phyloP scores from a whole-genome alignment of 2,888 invertebrate genomes.

The Campoplex nolae region DNA sequence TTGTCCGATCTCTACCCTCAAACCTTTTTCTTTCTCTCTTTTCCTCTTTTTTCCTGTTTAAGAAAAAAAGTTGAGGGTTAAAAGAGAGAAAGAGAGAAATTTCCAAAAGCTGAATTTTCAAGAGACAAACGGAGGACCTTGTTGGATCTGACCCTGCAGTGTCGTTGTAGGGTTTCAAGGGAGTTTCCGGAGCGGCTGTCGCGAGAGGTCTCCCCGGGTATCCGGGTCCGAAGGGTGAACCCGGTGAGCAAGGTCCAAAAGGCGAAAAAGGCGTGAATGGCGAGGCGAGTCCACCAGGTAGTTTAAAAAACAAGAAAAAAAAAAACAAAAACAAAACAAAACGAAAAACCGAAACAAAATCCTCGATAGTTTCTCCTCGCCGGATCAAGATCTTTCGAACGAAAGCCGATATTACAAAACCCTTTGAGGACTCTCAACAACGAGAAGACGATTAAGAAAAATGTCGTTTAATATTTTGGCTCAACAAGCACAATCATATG shows the following conservation, averaged over 20 bases:
- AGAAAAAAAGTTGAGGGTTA: constrained; percentile 51
- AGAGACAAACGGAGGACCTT: constrained; percentile 80
- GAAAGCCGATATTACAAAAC: constrained; percentile 19
- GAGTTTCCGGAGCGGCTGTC: constrained; percentile 86
- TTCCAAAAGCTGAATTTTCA: constrained; percentile 65
- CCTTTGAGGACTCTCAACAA: not conserved
- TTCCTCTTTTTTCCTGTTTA: not conserved
- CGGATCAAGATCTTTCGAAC: constrained; percentile 47
- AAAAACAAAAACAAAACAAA: not conserved
- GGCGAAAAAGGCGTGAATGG: constrained; percentile 88
- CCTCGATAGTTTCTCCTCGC: constrained; percentile 60
- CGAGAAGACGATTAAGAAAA: not conserved
- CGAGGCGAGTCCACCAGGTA: constrained; percentile 86
- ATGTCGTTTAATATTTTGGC: constrained; percentile 3
- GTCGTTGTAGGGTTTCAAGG: constrained; percentile 86
- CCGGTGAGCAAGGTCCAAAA: constrained; percentile 88
- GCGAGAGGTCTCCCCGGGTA: constrained; percentile 88
- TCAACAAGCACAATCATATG: constrained; percentile 1
- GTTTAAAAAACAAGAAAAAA: constrained; percentile 63
- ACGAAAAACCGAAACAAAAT: not conserved
- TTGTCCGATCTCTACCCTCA: constrained; percentile 19
- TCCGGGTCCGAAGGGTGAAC: constrained; percentile 86
- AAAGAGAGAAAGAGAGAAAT: constrained; percentile 65
- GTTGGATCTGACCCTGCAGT: constrained; percentile 82
- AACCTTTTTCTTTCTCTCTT: constrained; percentile 17